These are phyloP conservation scores for Probosciger aterrimus DNA, from an alignment of 2,113 vertebrate genomes.

Conservation along the genomic window DNA sequence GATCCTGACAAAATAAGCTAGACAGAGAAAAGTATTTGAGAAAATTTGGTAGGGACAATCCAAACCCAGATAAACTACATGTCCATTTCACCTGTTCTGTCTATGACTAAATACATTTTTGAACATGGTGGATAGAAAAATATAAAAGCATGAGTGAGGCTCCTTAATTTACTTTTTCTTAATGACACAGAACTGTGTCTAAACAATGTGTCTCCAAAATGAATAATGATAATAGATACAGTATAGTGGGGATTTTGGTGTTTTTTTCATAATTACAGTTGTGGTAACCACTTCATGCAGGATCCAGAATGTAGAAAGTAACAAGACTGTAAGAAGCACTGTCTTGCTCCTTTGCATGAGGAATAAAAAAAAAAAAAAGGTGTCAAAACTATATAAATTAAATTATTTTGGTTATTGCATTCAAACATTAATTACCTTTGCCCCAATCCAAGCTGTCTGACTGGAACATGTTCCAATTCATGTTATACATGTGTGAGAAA, in stretches of 20 bases:
- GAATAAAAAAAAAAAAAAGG: neutral
- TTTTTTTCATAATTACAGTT: too few relatives aligned
- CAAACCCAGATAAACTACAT: neutral
- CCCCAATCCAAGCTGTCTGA: neutral
- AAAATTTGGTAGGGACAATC: neutral
- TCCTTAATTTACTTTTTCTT: neutral
- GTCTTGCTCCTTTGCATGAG: neutral
- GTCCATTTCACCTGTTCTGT: neutral
- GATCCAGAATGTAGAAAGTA: neutral
- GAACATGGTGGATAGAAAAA: neutral
- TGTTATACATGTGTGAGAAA: accelerated
- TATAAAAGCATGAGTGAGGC: neutral
- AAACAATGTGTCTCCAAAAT: neutral
- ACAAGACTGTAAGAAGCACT: neutral
- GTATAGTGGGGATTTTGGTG: too few relatives aligned
- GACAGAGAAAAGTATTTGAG: neutral
- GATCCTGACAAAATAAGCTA: neutral
- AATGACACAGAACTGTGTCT: neutral
- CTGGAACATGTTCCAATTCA: neutral
- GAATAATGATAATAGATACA: neutral
- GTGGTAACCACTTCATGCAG: neutral
- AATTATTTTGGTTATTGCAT: neutral
- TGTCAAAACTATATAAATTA: neutral
- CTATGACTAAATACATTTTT: neutral
- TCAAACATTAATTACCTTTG: neutral